Evolutionary conservation across 1,140 invertebrate species (phyloP), one percentile per base, ranked within the genome.

Genomic region (Pseudomyrmex dendroicus): DNA sequence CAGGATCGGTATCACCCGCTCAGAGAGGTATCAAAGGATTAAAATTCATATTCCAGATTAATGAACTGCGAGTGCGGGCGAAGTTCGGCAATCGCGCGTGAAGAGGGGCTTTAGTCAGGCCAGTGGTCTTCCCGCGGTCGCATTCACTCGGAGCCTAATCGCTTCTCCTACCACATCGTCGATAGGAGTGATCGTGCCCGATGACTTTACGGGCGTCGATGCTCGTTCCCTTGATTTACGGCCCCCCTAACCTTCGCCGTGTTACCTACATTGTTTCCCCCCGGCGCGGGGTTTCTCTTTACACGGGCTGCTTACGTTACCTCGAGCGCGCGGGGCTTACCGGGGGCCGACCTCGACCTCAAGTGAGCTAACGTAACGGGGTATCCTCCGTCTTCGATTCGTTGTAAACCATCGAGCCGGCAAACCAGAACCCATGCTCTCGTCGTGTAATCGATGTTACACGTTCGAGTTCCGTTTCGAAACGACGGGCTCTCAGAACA

Each of bases 211-310:
- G 91, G 89, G 86, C 90, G 88, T 91, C 91, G 92, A 93, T 92
- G 91, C 92, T 92, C 91, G 91, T 93, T 92, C 87, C 83, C 86
- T 88, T 93, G 92, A 93, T 92, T 93, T 93, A 93, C 89, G 91
- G 80, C 86, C 83, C 89, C 84, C 90, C 91, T 91, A 92, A 93
- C 92, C 90, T 91, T 92, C 90, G 87, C 85, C 88, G 87, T 85
- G 86, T 86, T 87, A 87, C 83, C 86, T 86, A 92, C 91, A 92
- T 92, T 92, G 91, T 91, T 90, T 91, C 87, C 82, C 68, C 84
- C 66, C 84, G 25, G 85, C 64, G 73, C 52, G 78, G 70, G 35
- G 72, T 85, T 84, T 89, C 76, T 84, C 86, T 85, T 89, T 89
- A 76, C 85, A 87, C 84, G 85, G 66, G 76, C 87, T 82, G 68